Conservation (phyloP, 1,140 invertebrate species). For the Planococcus citri region DNA sequence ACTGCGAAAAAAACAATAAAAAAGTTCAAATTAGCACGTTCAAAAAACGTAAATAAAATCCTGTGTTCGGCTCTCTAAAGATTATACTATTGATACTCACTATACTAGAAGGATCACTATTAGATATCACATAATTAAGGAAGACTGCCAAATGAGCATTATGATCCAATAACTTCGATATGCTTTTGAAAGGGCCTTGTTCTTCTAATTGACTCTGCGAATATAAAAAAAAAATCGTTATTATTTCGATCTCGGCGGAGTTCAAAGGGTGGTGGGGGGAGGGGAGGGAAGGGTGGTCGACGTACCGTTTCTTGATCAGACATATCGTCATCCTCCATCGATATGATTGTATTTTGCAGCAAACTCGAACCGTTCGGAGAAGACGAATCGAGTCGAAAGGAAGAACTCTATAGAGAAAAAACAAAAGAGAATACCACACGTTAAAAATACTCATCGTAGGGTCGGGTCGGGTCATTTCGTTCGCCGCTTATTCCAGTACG, state of each 20-base stretch:
- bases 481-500: not conserved
- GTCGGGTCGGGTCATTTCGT: not conserved
- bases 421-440: not conserved
- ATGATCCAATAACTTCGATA: constrained; percentile 53
- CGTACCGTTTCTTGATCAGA: constrained; percentile 66
- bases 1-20: constrained; percentile 39
- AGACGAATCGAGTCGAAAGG: not conserved
- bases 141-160: constrained; percentile 77
- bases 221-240: constrained; percentile 21
- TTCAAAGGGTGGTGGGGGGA: too few species aligned
- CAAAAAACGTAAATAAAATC: not conserved
- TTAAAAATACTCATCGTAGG: too few species aligned
- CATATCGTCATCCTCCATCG: constrained; percentile 89
- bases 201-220: constrained; percentile 52
- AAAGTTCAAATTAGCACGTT: not conserved
- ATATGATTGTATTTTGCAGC: constrained; percentile 50
- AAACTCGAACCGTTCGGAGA: constrained; percentile 15
- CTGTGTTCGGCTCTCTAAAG: too few species aligned
- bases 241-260: too few species aligned
- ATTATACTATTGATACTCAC: constrained; percentile 35
- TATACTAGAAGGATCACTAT: constrained; percentile 69
- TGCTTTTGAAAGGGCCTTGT: constrained; percentile 65
- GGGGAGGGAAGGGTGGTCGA: too few species aligned
- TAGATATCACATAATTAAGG: constrained; percentile 74
- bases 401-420: not conserved